A percentile compares a stretch with the other conserved stretches of the same genome.
phyloP scores from a whole-genome alignment of 2,888 invertebrate genomes.

The Eustalomyia histrio region DNA sequence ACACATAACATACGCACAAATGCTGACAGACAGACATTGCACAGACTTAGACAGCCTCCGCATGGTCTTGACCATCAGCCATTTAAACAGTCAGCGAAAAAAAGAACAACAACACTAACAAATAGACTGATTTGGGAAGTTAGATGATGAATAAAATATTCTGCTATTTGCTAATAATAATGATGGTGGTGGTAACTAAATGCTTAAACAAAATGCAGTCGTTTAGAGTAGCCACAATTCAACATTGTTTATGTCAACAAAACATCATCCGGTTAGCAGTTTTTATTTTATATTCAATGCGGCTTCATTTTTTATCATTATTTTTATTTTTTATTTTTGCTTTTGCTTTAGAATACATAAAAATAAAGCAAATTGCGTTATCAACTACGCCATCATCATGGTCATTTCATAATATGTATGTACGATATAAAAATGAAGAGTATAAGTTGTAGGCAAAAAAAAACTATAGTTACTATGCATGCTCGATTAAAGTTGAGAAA shows the following conservation, averaged over 20 bases:
- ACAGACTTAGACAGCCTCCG: conserved; percentile 50
- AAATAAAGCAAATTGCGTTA: conserved; percentile 45
- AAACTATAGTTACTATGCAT: conserved; percentile 19
- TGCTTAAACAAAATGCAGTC: conserved; percentile 26
- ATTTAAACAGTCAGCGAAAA: conserved; percentile 6
- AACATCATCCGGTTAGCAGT: conserved; percentile 72
- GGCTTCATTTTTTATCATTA: conserved; percentile 47
- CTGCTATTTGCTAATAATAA: conserved; percentile 33
- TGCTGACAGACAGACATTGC: conserved; percentile 3
- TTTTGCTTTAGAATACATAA: conserved; percentile 57
- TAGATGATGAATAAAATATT: conserved; percentile 8
- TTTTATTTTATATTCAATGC: conserved; percentile 54
- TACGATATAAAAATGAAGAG: conserved; percentile 26
- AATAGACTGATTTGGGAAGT: conserved; percentile 26
- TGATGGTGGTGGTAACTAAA: conserved; percentile 35
- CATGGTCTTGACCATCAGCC: conserved; percentile 45
- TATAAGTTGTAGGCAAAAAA: background rate
- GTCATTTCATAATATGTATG: conserved; percentile 52
- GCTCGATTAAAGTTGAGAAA: conserved; percentile 59
- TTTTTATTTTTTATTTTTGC: conserved; percentile 12
- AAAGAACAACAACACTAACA: background rate
- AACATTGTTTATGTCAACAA: conserved; percentile 76
- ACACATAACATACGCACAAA: conserved; percentile 54
- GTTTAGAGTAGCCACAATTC: conserved; percentile 65
- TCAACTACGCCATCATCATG: conserved; percentile 56